Evolutionary conservation across 1,140 invertebrate species (phyloP).

Genomic region (Amyelois transitella): DNA sequence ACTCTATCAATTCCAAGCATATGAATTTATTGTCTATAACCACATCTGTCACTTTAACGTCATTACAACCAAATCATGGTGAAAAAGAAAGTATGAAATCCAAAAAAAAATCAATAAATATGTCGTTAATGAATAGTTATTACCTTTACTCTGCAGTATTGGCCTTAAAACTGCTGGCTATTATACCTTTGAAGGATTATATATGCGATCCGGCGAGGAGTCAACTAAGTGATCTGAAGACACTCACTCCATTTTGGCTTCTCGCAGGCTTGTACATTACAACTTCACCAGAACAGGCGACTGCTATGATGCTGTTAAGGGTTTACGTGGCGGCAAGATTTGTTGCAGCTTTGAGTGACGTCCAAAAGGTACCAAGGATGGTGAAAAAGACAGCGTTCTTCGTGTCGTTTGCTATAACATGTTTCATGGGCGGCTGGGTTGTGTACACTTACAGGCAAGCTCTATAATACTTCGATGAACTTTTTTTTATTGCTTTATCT

Average conservation of each 20-base stretch:
- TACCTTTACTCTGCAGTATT: conserved; percentile 41
- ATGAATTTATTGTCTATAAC: too few species aligned
- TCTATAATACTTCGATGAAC: conserved; percentile 21
- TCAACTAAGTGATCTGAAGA: conserved; percentile 40
- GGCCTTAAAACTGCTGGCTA: conserved; percentile 33
- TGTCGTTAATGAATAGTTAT: too few species aligned
- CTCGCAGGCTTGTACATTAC: conserved; percentile 46
- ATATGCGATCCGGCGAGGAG: conserved; percentile 31
- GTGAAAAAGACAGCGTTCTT: conserved; percentile 26
- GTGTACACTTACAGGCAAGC: conserved; percentile 31
- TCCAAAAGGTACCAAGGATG: conserved; percentile 19
- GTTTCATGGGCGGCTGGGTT: conserved; percentile 34
- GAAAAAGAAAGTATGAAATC: too few species aligned
- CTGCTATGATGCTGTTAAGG: conserved; percentile 25
- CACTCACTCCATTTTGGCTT: conserved; percentile 43
- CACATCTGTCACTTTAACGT: too few species aligned
- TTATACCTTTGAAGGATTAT: conserved; percentile 29
- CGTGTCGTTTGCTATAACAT: conserved; percentile 32
- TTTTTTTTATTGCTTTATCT: too few species aligned
- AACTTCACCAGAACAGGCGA: conserved; percentile 24
- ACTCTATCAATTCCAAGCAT: too few species aligned
- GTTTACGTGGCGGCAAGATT: conserved; percentile 28
- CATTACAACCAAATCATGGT: too few species aligned
- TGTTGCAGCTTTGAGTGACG: conserved; percentile 27
- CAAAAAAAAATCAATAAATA: too few species aligned